Base-by-base conservation (phyloP, 2,797 vertebrate genomes). In the Steatocranus sp. region DNA sequence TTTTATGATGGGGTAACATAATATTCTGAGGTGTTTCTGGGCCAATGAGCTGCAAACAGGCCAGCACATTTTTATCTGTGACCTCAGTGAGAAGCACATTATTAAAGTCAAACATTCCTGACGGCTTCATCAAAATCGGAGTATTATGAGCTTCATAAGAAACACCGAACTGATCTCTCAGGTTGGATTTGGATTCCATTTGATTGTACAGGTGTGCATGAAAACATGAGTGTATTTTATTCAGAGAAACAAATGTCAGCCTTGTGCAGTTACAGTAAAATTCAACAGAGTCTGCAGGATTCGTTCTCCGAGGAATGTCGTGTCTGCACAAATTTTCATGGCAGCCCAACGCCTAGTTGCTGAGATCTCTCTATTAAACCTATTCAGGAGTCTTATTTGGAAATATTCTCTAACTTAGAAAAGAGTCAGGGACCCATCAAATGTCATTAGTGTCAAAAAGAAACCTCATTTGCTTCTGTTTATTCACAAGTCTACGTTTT, bases 201-300 rank as follows among this genome's bases (percentile, higher is more conserved):
- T 51, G 5, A 53, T 41, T 75, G 23, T 51, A 36, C 8, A 41
- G 36, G 11, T 41, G 51, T 46, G 36, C 14, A 32, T 56, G 1
- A 49, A 58, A 38, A 75, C 51, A 61, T 4, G n/a, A n/a, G 43
- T 41, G 34, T 36, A 15, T 63, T 76, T 58, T 17, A 30, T 4
- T 30, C 68, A 3, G 68, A 73, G 41, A 48, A 48, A 48, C 68
- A 73, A 30, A 27, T 11, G 17, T 48, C 68, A 48, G 20, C 25
- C 17, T 73, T 48, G 17, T 48, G 43, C 41, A 46, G 7, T 5
- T 11, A 5, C 68, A 73, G 41, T 30, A 0, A 73, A 30, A 12
- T 0, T 70, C 0, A 46, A 0, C 10, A 6, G 58, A 63, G 41
- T 48, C 68, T 73, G 0, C 23, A 18, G 9, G 66, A 56, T 77